Evolutionary conservation across 2,888 invertebrate species (phyloP).

Genomic region (Pyrrhosoma nymphula): DNA sequence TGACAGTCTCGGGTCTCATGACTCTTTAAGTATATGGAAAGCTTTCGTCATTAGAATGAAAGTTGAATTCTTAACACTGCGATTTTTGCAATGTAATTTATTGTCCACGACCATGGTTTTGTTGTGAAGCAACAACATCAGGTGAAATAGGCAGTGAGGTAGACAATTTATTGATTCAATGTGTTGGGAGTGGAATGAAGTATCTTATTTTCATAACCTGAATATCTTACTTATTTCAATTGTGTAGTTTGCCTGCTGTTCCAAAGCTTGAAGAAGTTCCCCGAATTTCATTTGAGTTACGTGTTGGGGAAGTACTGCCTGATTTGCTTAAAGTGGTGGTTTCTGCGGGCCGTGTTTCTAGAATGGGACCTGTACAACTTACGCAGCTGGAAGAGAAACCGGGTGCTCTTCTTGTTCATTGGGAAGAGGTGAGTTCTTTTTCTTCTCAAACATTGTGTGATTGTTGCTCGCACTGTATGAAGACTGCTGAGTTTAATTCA

Average conservation of each 20-base stretch:
- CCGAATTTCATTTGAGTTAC: slow-evolving; percentile 79
- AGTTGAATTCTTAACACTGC: too few species aligned
- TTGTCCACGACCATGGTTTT: too few species aligned
- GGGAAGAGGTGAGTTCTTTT: slow-evolving; percentile 77
- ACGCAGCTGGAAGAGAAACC: slow-evolving; percentile 79
- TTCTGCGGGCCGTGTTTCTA: slow-evolving; percentile 75
- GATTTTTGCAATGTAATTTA: too few species aligned
- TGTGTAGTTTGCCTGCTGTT: slow-evolving; percentile 80
- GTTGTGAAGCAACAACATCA: too few species aligned
- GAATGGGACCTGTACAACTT: slow-evolving; percentile 78
- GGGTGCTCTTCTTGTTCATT: slow-evolving; percentile 80
- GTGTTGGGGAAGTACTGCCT: slow-evolving; percentile 75
- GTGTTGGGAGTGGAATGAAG: too few species aligned
- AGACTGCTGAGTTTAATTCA: not conserved
- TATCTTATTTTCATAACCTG: too few species aligned
- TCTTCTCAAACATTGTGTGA: not conserved
- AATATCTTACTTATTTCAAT: not conserved
- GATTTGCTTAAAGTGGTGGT: slow-evolving; percentile 73
- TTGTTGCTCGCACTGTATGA: not conserved
- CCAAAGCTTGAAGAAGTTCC: slow-evolving; percentile 81
- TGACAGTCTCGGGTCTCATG: too few species aligned
- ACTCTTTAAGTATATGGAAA: too few species aligned
- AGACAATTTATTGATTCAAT: too few species aligned
- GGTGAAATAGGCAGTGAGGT: too few species aligned
- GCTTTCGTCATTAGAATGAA: too few species aligned